Conservation (phyloP, 92 coral and sea anemone species). For the Actinernus sp. region DNA sequence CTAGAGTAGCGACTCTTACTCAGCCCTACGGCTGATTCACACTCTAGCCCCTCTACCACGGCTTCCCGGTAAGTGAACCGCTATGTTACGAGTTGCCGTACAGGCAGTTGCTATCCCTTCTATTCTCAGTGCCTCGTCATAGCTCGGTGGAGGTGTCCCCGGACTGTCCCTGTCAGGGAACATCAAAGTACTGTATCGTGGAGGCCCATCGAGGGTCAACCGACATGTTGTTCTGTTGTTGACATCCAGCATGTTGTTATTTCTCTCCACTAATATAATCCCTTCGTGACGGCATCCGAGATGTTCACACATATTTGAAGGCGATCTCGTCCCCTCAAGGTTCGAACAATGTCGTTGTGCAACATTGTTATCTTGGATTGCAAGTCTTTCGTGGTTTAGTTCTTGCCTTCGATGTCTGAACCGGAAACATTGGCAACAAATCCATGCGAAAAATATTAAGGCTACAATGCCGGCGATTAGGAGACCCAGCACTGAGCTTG, state of each 20-base stretch:
- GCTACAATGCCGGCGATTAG: constrained; percentile 42
- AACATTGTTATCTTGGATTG: neutral
- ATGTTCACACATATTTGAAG: neutral
- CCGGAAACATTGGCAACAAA: constrained; percentile 49
- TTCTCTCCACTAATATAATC: constrained; percentile 4
- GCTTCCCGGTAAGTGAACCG: constrained; percentile 4
- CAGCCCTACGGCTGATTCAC: no score
- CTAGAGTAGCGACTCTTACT: no score
- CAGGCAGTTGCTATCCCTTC: neutral
- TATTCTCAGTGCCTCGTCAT: constrained; percentile 41
- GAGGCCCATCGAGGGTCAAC: constrained; percentile 30
- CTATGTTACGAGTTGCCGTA: neutral
- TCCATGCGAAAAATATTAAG: constrained; percentile 38
- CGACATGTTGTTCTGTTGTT: constrained; percentile 20
- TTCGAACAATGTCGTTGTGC: neutral
- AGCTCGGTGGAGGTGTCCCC: constrained; percentile 38
- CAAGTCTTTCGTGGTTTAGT: neutral
- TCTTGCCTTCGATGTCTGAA: constrained; percentile 35
- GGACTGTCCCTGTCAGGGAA: constrained; percentile 5
- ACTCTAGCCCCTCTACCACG: neutral
- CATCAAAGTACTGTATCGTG: constrained; percentile 25
- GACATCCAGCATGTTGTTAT: neutral
- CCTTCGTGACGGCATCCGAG: constrained; percentile 7
- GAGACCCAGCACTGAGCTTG: constrained; percentile 37
- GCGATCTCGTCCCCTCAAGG: constrained; percentile 4